phyloP scores from a whole-genome alignment of 2,888 invertebrate genomes.

The Anthoptus insignis region DNA sequence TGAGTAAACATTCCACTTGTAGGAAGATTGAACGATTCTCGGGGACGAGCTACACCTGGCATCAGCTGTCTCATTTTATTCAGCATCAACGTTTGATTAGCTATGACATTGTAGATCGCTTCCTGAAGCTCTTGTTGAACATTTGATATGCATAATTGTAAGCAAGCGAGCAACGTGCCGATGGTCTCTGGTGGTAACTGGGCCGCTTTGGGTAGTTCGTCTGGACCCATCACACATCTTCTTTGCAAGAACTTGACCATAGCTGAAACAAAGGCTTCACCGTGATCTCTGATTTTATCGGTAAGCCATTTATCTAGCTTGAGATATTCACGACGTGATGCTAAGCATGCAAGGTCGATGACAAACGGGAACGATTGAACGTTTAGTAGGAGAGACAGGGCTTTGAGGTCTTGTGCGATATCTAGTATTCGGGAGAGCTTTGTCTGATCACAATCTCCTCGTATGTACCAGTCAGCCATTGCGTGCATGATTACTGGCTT shows the following conservation, averaged over 20 bases:
- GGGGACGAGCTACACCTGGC: constrained; percentile 88
- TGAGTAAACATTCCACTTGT: constrained; percentile 17
- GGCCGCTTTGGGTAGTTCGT: constrained; percentile 91
- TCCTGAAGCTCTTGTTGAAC: constrained; percentile 93
- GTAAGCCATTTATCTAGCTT: constrained; percentile 98
- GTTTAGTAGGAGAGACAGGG: constrained; percentile 94
- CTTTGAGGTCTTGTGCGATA: constrained; percentile 96
- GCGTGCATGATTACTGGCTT: constrained; percentile 94
- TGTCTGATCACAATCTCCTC: constrained; percentile 95
- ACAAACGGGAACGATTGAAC: constrained; percentile 95
- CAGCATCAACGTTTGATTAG: constrained; percentile 89
- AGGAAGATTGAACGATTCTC: constrained; percentile 19
- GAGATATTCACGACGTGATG: constrained; percentile 96
- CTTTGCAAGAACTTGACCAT: constrained; percentile 93
- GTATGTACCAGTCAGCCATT: constrained; percentile 97
- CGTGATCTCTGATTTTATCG: constrained; percentile 97
- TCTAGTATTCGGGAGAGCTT: constrained; percentile 96
- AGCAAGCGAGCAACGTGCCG: constrained; percentile 92
- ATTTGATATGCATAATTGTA: constrained; percentile 88
- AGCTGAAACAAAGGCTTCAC: constrained; percentile 92
- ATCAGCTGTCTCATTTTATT: constrained; percentile 90
- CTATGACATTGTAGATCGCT: constrained; percentile 91
- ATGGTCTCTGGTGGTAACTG: constrained; percentile 95
- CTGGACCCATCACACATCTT: constrained; percentile 93
- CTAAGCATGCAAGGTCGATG: constrained; percentile 97